Base-by-base conservation (phyloP, 2,113 vertebrate genomes). In the Glaucomys volans region DNA sequence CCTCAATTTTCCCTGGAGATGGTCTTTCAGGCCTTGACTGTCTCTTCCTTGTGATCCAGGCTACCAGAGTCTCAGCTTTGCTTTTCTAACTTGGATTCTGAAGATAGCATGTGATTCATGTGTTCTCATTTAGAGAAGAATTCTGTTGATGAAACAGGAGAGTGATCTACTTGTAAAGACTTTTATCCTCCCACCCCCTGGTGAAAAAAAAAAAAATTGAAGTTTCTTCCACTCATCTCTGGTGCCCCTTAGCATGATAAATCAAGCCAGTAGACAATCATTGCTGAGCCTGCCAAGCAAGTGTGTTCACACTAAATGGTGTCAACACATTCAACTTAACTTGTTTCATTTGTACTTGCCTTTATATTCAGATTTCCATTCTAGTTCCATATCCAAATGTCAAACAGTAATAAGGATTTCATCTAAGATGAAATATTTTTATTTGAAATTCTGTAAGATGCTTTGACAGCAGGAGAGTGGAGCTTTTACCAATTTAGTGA, bases 331-430 rank as follows among this genome's bases (percentile, higher is more conserved):
- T 44, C 8, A 64, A 64, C 35, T 81, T 77, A 92, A 72, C 66
- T 69, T 3, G 0, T 77, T 59, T 93, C 67, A 24, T 88, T 95
- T 97, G 8, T 35, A 42, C 62, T 80, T 87, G 75, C 30, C 42
- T 67, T 92, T 87, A 0, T 24, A 91, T 96, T 96, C 79, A 85
- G 13, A 90, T 82, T 96, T 96, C 90, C 71, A 74, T 92, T 47
- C 59, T 9, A 44, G 11, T 79, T 24, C 81, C 18, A 52, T 74
- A 47, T 28, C 40, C 75, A 67, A 95, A 81, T 94, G 64, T 97
- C 76, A 97, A 72, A 67, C 28, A 26, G 10, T 67, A 84, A 92
- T 32, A 91, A 87, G 66, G 42, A 92, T 40, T 96, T 80, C 92
- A 20, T 87, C 75, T 95, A 62, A 74, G 96, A 94, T 17, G 32